Base-by-base conservation (phyloP, 1,140 invertebrate genomes). In the Drosophila chauvacae region DNA sequence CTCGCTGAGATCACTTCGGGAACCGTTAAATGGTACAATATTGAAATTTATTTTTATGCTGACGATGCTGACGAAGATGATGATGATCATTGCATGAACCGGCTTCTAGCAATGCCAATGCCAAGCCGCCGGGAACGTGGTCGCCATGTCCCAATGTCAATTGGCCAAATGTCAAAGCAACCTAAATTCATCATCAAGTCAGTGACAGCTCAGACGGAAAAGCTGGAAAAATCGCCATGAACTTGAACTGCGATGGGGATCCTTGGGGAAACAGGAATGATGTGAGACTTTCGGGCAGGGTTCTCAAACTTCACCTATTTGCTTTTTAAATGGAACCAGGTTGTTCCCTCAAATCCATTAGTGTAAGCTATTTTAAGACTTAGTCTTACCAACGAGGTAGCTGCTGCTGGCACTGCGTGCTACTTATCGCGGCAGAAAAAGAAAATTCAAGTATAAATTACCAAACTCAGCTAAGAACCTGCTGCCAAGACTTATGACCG, bases 1-100 rank as follows among this genome's bases (percentile, higher is more conserved):
- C 23, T 64, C 14, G 37, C 28, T 48, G 56, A 65, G 53, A 51
- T 57, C 55, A 68, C 60, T 51, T 48, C 18, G 45, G 58, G 61
- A 80, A 81, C 85, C 85, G 85, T 90, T 90, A 90, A 90, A 81
- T 90, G 72, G 71, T 82, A 84, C 85, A 90, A 90, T 90, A 81
- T 83, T 81, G 80, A 83, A 79, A 81, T 88, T 90, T 90, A 77
- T 81, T 90, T 84, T 85, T 82, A 85, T 82, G 81, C 73, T 68
- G 68, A 77, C 56, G 60, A 61, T 65, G 70, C 69, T 77, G 65
- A 75, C 69, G 28, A 71, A 81, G 55, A 59, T 51, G 63, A 75
- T 80, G 58, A 72, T 73, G 26, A 76, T 88, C 62, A 76, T 85
- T 68, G 69, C 4, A 13, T 39, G 74, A 41, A 76, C 51, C 45